Conservation (phyloP, 2,113 vertebrate species). For the Ictalurus punctatus region DNA sequence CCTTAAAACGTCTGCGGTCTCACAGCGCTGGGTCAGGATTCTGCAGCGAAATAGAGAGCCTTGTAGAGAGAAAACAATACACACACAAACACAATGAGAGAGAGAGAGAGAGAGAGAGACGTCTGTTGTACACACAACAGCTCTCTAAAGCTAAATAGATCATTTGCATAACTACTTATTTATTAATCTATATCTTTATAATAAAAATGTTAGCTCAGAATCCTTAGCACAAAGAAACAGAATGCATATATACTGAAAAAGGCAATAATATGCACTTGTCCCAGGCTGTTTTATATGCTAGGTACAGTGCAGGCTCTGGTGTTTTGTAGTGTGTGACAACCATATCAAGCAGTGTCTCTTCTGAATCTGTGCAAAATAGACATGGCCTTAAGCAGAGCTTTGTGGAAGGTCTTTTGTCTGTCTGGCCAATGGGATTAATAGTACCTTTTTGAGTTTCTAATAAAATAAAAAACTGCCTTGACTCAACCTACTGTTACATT, state of each 20-base stretch:
- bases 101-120: neutral
- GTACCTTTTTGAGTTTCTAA: neutral
- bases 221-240: neutral
- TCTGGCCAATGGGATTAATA: constrained; percentile 8
- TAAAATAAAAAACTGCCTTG: neutral
- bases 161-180: neutral
- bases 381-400: constrained; percentile 16
- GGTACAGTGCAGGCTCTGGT: neutral
- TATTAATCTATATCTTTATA: neutral
- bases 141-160: neutral
- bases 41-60: constrained; percentile 5
- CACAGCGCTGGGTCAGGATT: constrained; percentile 22
- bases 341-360: neutral
- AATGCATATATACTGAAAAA: neutral
- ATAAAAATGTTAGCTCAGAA: neutral
- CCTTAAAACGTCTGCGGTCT: neutral
- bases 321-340: constrained; percentile 6
- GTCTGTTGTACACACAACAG: neutral
- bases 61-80: constrained; percentile 11
- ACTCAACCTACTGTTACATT: neutral
- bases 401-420: neutral
- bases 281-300: constrained; percentile 1
- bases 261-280: neutral
- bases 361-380: neutral
- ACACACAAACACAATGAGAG: neutral